phyloP scores from a whole-genome alignment of 2,888 invertebrate genomes.

The Limnephilus auricula region DNA sequence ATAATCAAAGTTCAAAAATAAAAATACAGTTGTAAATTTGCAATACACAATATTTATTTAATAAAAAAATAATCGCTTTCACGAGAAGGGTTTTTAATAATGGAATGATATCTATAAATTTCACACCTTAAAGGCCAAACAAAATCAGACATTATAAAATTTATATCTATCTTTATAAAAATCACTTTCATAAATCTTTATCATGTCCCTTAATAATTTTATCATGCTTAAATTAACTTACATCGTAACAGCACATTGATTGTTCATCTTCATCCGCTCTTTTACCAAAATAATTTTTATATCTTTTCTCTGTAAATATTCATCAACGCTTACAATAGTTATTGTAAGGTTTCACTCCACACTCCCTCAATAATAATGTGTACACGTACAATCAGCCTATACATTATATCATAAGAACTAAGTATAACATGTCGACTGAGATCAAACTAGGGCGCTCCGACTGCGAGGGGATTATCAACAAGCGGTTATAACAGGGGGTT shows the following conservation, averaged over 20 bases:
- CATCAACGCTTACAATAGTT: constrained; percentile 63
- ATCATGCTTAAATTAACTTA: constrained; percentile 63
- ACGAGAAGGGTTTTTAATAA: constrained; percentile 79
- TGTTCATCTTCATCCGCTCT: constrained; percentile 65
- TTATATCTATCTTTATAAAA: constrained; percentile 82
- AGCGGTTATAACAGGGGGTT: constrained; percentile 66
- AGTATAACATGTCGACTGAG: constrained; percentile 63
- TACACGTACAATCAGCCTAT: constrained; percentile 64
- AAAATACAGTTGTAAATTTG: constrained; percentile 55
- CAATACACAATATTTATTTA: constrained; percentile 73
- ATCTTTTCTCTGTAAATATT: constrained; percentile 64
- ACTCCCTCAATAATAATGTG: constrained; percentile 52
- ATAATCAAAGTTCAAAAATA: background rate
- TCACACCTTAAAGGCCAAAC: constrained; percentile 77
- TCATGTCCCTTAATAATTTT: constrained; percentile 58
- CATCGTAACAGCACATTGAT: constrained; percentile 66
- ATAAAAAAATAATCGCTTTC: constrained; percentile 80
- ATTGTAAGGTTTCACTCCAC: constrained; percentile 59
- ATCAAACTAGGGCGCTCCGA: constrained; percentile 59
- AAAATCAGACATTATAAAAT: constrained; percentile 85
- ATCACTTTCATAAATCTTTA: constrained; percentile 74
- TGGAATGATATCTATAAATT: constrained; percentile 77
- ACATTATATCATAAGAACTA: constrained; percentile 66
- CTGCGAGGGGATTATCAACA: constrained; percentile 61
- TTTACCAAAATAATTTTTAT: constrained; percentile 65